Base-by-base conservation (phyloP, 2,888 invertebrate species). In the Spilosoma lubricipeda region DNA sequence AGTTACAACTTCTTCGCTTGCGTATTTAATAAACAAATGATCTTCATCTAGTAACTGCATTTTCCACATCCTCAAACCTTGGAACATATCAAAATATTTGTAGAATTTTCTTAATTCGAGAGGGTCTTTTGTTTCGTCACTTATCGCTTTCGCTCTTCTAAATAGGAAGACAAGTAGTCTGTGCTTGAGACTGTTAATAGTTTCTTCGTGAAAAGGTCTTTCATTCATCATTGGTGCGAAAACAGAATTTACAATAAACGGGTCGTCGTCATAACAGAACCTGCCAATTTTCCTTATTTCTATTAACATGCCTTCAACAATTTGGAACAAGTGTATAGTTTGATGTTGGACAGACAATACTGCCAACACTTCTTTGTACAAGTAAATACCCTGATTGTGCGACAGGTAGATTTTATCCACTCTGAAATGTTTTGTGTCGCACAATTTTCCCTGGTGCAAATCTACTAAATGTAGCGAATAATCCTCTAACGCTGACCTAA, bases 301-400 rank as follows among this genome's bases (percentile, higher is more conserved):
- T 85, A 98, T 96, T 86, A 99, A 97, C 96, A 97, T 97, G 30
- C 99, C 99, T 85, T 98, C 97, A 20, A 97, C 96, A 78, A 99
- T 97, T 95, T 99, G 98, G 93, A 98, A 99, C 84, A 99, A 97
- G 91, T 99, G 98, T 89, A 99, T 98, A 27, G 98, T 98, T 95
- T 99, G 99, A 90, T 99, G 99, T 88, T 99, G 98, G 18, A 99
- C 98, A 2, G 99, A 99, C 23, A 99, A 95, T 3, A 99, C 98
- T 15, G 99, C 99, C 77, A 99, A 95, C 18, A 98, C 98, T 90
- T 99, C 98, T 90, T 98, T 98, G 90, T 98, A 98, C 75, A 99
- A 96, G 89, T 99, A 99, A 72, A 99, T 97, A 36, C 99, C 99
- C 95, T 99, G 99, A 95, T 99, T 99, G 91, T 99, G 99, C 0